Percentiles rank a stretch among this genome's conserved stretches.
Evolutionary conservation across 2,888 invertebrate species (phyloP).

Genomic region (Nineta flava): DNA sequence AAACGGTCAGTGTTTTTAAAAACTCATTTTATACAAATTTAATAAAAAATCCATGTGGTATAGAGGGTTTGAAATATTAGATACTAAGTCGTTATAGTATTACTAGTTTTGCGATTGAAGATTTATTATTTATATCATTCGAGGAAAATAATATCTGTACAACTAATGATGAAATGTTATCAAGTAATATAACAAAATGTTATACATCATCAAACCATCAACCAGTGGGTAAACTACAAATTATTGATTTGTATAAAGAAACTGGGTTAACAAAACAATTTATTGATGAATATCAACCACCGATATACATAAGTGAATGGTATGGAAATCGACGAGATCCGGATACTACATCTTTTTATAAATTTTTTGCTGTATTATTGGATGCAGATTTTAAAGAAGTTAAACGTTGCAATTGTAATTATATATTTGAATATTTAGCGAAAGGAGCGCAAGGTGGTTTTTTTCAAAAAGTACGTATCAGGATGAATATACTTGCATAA

Average conservation of each 20-base stretch:
- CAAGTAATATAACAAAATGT: constrained; percentile 27
- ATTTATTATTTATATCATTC: constrained; percentile 20
- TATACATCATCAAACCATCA: constrained; percentile 35
- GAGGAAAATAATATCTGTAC: constrained; percentile 25
- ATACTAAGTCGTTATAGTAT: constrained; percentile 24
- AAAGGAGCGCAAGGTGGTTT: constrained; percentile 21
- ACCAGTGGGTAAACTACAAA: constrained; percentile 32
- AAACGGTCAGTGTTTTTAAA: background rate
- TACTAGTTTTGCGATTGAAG: constrained; percentile 31
- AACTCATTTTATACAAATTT: background rate
- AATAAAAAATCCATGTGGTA: constrained; percentile 18
- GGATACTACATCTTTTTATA: constrained; percentile 24
- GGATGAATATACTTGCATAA: too few species aligned
- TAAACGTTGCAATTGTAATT: background rate
- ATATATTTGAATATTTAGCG: constrained; percentile 10
- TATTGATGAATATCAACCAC: constrained; percentile 32
- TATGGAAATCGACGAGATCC: constrained; percentile 30
- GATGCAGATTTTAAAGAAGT: background rate
- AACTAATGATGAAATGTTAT: constrained; percentile 21
- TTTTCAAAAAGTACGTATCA: constrained; percentile 5
- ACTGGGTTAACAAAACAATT: constrained; percentile 21
- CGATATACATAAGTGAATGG: constrained; percentile 34
- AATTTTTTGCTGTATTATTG: constrained; percentile 16
- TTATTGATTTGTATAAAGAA: constrained; percentile 25
- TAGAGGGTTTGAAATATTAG: constrained; percentile 28